phyloP scores from a whole-genome alignment of 2,797 vertebrate species.

The Muscicapa striata region DNA sequence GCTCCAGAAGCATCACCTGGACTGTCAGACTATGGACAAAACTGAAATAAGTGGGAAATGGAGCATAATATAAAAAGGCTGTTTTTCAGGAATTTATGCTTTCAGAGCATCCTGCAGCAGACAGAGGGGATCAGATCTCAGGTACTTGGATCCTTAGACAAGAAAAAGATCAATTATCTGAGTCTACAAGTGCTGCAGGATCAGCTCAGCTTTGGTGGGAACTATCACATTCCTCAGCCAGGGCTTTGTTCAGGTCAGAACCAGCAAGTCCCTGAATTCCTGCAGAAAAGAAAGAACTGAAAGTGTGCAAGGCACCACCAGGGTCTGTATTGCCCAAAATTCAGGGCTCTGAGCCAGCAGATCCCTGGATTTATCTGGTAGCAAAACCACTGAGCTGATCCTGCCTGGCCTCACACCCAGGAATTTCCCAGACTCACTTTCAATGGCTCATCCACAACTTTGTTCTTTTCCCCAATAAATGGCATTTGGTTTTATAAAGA shows the following conservation, averaged over 20 bases:
- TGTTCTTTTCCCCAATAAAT: background rate
- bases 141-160: background rate
- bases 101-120: background rate
- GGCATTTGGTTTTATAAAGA: constrained; percentile 23
- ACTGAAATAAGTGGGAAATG: background rate
- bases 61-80: background rate
- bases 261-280: background rate
- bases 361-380: background rate
- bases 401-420: background rate
- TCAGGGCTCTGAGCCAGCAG: background rate
- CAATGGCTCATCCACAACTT: background rate
- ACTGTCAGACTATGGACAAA: background rate
- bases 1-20: background rate
- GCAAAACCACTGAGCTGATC: background rate
- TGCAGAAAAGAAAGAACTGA: background rate
- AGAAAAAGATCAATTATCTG: background rate
- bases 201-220: background rate
- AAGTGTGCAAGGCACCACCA: fast-evolving
- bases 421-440: background rate
- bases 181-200: background rate
- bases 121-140: background rate
- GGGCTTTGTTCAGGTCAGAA: background rate
- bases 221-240: background rate
- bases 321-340: fast-evolving
- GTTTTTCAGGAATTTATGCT: background rate